These are phyloP conservation scores for Chondrilla cf. caribensis DNA, from an alignment of 37 sponge, comb jelly and placozoan species.

Conservation along the genomic window DNA sequence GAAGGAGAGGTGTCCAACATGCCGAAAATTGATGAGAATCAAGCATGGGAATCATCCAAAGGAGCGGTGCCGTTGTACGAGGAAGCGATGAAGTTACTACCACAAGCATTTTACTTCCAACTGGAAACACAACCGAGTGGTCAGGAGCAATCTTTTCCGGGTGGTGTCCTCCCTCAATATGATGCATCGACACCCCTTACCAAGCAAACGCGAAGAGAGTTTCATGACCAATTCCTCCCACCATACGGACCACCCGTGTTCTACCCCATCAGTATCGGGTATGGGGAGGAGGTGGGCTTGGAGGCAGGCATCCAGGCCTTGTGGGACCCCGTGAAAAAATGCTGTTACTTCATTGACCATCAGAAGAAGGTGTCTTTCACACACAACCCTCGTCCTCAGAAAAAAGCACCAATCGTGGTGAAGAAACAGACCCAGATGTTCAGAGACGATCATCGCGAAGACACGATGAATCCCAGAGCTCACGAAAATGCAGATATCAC, in stretches of 20 bases:
- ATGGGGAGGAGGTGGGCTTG: constrained; percentile 60
- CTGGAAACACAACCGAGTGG: constrained; percentile 4
- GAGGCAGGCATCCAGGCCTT: constrained; percentile 43
- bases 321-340: constrained; percentile 42
- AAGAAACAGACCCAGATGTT: not conserved
- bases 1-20: not conserved
- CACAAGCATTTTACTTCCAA: constrained; percentile 45
- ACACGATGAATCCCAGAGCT: not conserved
- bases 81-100: not conserved
- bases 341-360: constrained; percentile 58
- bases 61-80: constrained; percentile 13
- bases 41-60: not conserved
- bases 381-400: constrained; percentile 39
- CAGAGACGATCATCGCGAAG: too few relatives aligned
- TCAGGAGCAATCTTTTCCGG: not conserved
- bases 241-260: constrained; percentile 57
- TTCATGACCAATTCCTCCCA: constrained; percentile 42
- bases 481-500: not conserved
- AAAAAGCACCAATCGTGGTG: not conserved
- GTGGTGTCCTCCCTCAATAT: not conserved
- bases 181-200: not conserved
- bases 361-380: constrained; percentile 12
- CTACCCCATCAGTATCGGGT: constrained; percentile 54
- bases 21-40: constrained; percentile 5
- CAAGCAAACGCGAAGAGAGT: not conserved